These are phyloP conservation scores for Oncopodura yosiiana DNA, from an alignment of 1,140 invertebrate species.

Conservation along the genomic window DNA sequence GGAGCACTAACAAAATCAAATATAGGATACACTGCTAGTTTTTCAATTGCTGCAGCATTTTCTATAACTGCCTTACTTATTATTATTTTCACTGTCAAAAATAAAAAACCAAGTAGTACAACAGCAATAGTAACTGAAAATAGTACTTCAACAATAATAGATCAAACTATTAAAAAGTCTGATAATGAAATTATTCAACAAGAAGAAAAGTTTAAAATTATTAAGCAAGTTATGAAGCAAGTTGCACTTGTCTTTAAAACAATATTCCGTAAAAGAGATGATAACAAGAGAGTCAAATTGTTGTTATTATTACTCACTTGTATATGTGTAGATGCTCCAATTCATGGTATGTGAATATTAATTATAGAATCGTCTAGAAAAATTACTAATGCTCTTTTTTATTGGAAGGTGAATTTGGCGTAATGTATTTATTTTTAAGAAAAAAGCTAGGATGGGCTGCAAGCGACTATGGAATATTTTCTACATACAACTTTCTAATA, in stretches of 20 bases:
- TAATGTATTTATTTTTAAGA: constrained; percentile 18
- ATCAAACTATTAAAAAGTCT: not conserved
- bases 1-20: not conserved
- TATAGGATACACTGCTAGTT: not conserved
- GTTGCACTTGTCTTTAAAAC: not conserved
- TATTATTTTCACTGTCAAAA: not conserved
- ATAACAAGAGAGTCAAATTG: not conserved
- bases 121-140: not conserved
- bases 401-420: constrained; percentile 5
- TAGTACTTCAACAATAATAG: not conserved
- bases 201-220: not conserved
- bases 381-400: not conserved
- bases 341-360: constrained; percentile 8
- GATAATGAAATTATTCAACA: constrained; percentile 1
- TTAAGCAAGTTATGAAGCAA: not conserved
- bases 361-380: not conserved
- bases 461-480: constrained; percentile 8
- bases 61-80: not conserved
- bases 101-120: not conserved
- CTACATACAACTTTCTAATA: constrained; percentile 11
- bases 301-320: not conserved
- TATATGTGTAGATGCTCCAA: constrained; percentile 1
- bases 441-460: constrained; percentile 6
- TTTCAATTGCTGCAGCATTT: not conserved
- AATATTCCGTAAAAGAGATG: not conserved